phyloP scores from a whole-genome alignment of 2,113 vertebrate species.

The Morone chrysops region DNA sequence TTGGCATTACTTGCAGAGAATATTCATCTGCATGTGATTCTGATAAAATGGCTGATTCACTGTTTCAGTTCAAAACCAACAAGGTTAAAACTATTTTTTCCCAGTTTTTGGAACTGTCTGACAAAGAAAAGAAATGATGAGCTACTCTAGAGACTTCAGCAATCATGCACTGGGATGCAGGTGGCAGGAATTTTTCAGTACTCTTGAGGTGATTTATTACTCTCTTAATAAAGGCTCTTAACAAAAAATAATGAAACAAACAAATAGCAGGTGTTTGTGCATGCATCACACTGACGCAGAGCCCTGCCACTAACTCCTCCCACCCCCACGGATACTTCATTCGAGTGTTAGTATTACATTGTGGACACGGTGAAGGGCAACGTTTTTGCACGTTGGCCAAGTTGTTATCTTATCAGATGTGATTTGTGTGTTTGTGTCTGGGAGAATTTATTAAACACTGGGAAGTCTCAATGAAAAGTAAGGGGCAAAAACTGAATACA shows the following conservation, averaged over 20 bases:
- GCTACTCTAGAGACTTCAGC: background rate
- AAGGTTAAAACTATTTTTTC: constrained; percentile 23
- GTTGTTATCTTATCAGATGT: constrained; percentile 71
- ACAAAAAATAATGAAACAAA: constrained; percentile 44
- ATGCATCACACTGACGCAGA: constrained; percentile 50
- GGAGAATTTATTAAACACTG: constrained; percentile 66
- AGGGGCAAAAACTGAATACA: constrained; percentile 44
- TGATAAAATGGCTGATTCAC: constrained; percentile 26
- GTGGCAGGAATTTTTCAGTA: constrained; percentile 22
- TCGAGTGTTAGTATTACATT: constrained; percentile 34
- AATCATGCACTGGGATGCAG: constrained; percentile 7
- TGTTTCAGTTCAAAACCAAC: background rate
- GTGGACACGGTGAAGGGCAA: constrained; percentile 50
- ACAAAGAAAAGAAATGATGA: background rate
- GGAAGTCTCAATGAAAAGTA: constrained; percentile 71
- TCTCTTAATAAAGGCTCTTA: constrained; percentile 65
- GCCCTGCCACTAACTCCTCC: background rate
- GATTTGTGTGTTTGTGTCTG: constrained; percentile 66
- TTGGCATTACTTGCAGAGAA: constrained; percentile 1
- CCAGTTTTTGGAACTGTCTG: constrained; percentile 13
- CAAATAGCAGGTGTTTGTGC: constrained; percentile 33
- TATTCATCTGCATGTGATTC: background rate
- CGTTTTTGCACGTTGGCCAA: constrained; percentile 55
- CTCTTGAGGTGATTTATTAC: constrained; percentile 62
- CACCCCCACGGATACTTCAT: constrained; percentile 17